phyloP scores from a whole-genome alignment of 2,797 vertebrate species.

The Melanotaenia pygmaea region DNA sequence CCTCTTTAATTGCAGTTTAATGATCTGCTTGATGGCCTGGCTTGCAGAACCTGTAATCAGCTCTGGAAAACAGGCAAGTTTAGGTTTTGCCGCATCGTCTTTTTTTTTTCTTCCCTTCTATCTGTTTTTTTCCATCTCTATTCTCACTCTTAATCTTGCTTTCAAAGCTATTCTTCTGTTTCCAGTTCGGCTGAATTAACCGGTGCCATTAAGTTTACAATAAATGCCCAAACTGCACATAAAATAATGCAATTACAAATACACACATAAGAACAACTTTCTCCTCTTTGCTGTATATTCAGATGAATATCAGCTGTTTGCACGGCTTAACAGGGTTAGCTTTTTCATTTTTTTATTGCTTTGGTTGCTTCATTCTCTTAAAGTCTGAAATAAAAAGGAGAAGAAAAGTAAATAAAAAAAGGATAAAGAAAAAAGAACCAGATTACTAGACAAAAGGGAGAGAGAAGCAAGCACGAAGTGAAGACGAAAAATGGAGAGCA shows the following conservation, averaged over 20 bases:
- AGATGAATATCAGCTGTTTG: constrained; percentile 36
- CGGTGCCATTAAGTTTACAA: not conserved
- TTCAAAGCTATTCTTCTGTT: constrained; percentile 1
- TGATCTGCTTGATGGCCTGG: constrained; percentile 65
- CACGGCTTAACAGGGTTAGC: constrained; percentile 22
- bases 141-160: constrained; percentile 18
- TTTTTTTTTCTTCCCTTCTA: constrained; percentile 55
- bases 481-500: constrained; percentile 22
- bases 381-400: constrained; percentile 33
- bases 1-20: constrained; percentile 71
- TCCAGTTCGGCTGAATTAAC: constrained; percentile 21
- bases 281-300: constrained; percentile 22
- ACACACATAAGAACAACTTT: constrained; percentile 8
- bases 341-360: constrained; percentile 42
- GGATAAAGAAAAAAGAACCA: constrained; percentile 30
- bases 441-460: constrained; percentile 39
- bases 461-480: constrained; percentile 26
- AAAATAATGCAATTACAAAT: constrained; percentile 19
- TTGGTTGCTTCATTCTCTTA: constrained; percentile 18
- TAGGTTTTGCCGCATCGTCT: constrained; percentile 52
- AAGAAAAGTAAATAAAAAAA: constrained; percentile 25
- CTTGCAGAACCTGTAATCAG: constrained; percentile 61
- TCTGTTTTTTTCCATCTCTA: constrained; percentile 40
- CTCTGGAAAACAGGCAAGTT: constrained; percentile 50
- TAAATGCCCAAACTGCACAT: constrained; percentile 15